Conservation (phyloP, 2,797 vertebrate genomes). For the Chelmon rostratus region DNA sequence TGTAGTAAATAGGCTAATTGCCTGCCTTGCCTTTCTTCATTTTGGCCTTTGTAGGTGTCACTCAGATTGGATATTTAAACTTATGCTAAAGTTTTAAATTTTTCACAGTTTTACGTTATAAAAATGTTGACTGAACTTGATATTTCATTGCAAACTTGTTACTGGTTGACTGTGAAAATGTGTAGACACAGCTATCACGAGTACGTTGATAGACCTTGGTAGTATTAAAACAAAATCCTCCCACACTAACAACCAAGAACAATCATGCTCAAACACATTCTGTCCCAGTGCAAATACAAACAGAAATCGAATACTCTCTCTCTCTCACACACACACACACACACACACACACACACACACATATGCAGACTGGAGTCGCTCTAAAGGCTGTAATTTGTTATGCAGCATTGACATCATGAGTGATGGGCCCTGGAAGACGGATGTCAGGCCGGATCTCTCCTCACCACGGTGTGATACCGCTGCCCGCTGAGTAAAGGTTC, state of each 20-base stretch:
- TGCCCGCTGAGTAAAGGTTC: constrained; percentile 41
- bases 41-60: not conserved
- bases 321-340: constrained; percentile 1
- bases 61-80: not conserved
- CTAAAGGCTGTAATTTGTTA: constrained; percentile 34
- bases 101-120: constrained; percentile 26
- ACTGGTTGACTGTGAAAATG: constrained; percentile 17
- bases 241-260: constrained; percentile 58
- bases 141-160: constrained; percentile 20
- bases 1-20: no score
- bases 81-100: not conserved
- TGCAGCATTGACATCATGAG: constrained; percentile 37
- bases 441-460: constrained; percentile 62
- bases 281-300: constrained; percentile 49
- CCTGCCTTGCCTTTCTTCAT: not conserved
- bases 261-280: constrained; percentile 51
- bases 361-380: not conserved
- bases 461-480: constrained; percentile 13
- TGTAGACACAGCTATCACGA: constrained; percentile 3
- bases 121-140: constrained; percentile 40
- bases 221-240: constrained; percentile 52
- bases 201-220: constrained; percentile 16
- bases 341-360: not conserved
- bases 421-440: constrained; percentile 45
- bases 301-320: constrained; percentile 27